phyloP scores from a whole-genome alignment of 92 coral and sea anemone species.

The Epizoanthus illoricatus region DNA sequence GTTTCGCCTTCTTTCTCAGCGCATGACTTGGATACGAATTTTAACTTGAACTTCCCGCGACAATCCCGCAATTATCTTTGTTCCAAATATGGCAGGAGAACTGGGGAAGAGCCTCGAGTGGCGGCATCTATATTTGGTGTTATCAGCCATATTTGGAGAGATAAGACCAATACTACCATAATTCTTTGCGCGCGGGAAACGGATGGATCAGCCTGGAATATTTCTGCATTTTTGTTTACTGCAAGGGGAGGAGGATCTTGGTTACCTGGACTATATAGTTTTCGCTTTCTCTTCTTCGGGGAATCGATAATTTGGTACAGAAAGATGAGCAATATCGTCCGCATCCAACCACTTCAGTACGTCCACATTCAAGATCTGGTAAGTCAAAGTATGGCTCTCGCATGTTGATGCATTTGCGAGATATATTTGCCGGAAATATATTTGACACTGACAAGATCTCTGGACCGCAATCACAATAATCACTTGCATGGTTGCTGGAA shows the following conservation, averaged over 20 bases:
- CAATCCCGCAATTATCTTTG: slow-evolving; percentile 31
- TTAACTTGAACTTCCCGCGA: slow-evolving; percentile 39
- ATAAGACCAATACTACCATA: neutral
- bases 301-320: neutral
- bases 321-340: slow-evolving; percentile 86
- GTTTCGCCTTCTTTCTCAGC: neutral
- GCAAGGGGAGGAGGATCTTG: neutral
- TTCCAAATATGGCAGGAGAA: slow-evolving; percentile 28
- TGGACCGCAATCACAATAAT: too few relatives aligned
- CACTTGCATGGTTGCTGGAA: too few relatives aligned
- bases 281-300: neutral
- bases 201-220: neutral
- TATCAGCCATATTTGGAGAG: slow-evolving; percentile 16
- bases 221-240: neutral
- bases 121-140: neutral
- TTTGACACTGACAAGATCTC: too few relatives aligned
- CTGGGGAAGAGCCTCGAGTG: neutral
- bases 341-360: slow-evolving; percentile 89
- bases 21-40: slow-evolving; percentile 33
- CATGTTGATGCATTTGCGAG: too few relatives aligned
- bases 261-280: neutral
- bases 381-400: slow-evolving; percentile 18
- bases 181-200: neutral
- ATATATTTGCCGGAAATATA: too few relatives aligned
- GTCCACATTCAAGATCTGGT: slow-evolving; percentile 91